Evolutionary conservation across 2,888 invertebrate species (phyloP), one percentile per base, ranked within the genome.

Genomic region (Nowickia ferox): DNA sequence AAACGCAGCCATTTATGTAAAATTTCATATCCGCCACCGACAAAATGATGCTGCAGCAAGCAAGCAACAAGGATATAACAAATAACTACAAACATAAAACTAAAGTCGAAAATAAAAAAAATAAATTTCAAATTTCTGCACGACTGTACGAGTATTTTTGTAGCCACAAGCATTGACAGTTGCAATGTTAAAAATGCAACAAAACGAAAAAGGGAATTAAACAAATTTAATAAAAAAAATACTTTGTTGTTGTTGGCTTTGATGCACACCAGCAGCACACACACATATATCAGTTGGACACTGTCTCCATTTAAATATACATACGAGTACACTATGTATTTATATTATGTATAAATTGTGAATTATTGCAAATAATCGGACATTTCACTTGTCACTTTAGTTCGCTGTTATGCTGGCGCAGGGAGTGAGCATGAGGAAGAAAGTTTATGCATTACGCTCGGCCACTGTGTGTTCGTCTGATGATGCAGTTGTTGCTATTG

Each of bases 1-100:
- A 92, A 92, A 90, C 89, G 91, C 88, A 90, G 90, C 91, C 91
- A 92, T 92, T 92, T 91, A 91, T 91, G 90, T 91, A 91, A 91
- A 91, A 91, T 89, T 89, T 89, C 90, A 90, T 89, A 88, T 89
- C 90, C 88, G 88, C 88, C 89, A 88, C 88, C 88, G 88, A 82
- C 79, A 82, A 77, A 74, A 80, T 68, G 5, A 6, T 30, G 30
- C 6, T 30, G 44, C 80, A 71, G 53, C 69, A 72, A 65, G 53
- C 69, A 72, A 65, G 15, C 74, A 78, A 65, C 8, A 44, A 66
- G 42, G 51, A 84, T 78, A 84, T 87, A 87, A 88, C 88, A 88
- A 68, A 78, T 69, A 76, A 88, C 88, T 88, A 30, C 30, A 30
- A 30, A 30, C 30, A 30, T 30, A 30, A 30, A 87, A 87, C 88